Evolutionary conservation across 2,797 vertebrate genomes (phyloP), one percentile per base, ranked within the genome.

Genomic region (Nannoperca obscura): DNA sequence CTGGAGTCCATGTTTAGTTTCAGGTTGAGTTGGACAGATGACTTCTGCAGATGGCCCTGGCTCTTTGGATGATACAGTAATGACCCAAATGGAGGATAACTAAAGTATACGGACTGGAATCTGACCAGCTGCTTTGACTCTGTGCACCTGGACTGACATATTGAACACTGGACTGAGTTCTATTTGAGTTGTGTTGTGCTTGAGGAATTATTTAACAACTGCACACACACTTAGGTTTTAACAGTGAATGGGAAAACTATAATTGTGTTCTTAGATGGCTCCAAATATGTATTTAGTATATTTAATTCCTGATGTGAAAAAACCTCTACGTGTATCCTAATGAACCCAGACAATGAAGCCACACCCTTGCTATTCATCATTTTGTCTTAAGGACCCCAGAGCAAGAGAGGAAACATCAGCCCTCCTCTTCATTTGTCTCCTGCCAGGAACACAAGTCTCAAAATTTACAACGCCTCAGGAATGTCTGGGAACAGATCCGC

Each of bases 381-480:
- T 72, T 71, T 64, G 60, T 78, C 59, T 59, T 38, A 22, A 68
- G 66, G 57, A 42, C 46, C 52, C 20, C 22, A 63, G 80, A 74
- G 66, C 27, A 74, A 22, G 53, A 72, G 77, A 71, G 38, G 81
- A 88, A 90, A 83, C 76, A 52, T 70, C 62, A 80, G 20, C 74
- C 59, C 61, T 66, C 42, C 68, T 74, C 62, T 59, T 81, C 32
- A 70, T 80, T 77, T 63, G 60, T 81, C 68, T 85, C 44, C 73
- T 3, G 64, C 78, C 80, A 63, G 66, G 42, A 88, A 72, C 62
- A 53, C 63, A 58, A 58, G 63, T 54, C 53, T 74, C 11, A 67
- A 81, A 85, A 92, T 90, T 91, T 90, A 91, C 78, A 74, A 61
- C 10, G 8, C 32, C 22, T 36, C 54, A 87, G 86, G 86, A 93